Base-by-base conservation (phyloP, 2,888 invertebrate genomes). In the Tenthredo distinguenda region DNA sequence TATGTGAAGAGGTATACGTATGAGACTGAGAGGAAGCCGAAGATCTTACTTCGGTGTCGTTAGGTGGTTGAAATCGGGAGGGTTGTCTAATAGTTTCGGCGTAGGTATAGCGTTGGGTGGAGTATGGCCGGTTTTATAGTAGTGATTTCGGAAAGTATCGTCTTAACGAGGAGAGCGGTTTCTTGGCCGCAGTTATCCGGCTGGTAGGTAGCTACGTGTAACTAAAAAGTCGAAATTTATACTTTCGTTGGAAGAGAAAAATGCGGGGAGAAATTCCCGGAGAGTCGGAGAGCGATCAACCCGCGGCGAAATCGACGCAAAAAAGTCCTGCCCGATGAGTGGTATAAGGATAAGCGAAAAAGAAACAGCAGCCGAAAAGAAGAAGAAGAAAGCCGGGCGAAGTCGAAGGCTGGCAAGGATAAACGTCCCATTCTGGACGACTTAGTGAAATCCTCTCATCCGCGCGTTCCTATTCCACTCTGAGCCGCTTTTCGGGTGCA, bases 381-480 rank as follows among this genome's bases (percentile, higher is more conserved):
- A 90, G 89, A 88, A 89, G 89, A 90, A 91, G 89, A 89, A 89
- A 47, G 90, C 89, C 87, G 87, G 86, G 79, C 77, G 43, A 86
- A 85, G 86, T 85, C 55, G 83, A 79, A 85, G 85, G 85, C 87
- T 87, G 90, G 89, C 89, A 90, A 88, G 90, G 89, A 91, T 89
- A 89, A 91, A 88, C 88, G 88, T 88, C 87, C 89, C 89, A 91
- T 91, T 89, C 90, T 89, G 86, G 86, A 87, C 87, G 89, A 88
- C 90, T 91, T 90, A 89, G 88, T 89, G 86, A 91, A 91, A 91
- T 91, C 91, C 90, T 91, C 91, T 91, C 90, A 89, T 90, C 89
- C 89, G 87, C 87, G 86, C 88, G 88, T 87, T 68, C 47, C 87
- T 88, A 88, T 89, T 88, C 62, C 85, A 31, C 26, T 15, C 55